Evolutionary conservation across 2,888 invertebrate genomes (phyloP), one percentile per base, ranked within the genome.

Genomic region (Bursaphelenchus okinawaensis): DNA sequence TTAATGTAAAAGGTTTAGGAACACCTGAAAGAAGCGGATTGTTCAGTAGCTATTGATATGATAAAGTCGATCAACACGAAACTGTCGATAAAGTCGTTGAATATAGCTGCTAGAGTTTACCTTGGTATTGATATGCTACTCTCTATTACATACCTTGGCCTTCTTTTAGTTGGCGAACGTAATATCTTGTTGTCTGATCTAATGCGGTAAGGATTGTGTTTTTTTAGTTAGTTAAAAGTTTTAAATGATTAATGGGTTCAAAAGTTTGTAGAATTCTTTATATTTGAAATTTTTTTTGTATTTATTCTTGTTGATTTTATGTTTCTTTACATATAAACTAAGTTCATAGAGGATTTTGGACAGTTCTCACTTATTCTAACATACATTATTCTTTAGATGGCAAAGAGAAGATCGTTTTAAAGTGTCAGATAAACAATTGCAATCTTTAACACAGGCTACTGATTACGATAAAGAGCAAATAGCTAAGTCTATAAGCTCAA

Each of bases 351-450:
- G n/a, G n/a, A n/a, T n/a, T n/a, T 56, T 56, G 8, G 57, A 7
- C 9, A n/a, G 9, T 60, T 7, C n/a, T 9, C 20, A 20, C 57
- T 20, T n/a, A 7, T 60, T 62, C 9, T 7, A 60, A 9, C 16
- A n/a, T n/a, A 62, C 20, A 20, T 62, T 62, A 9, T n/a, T 19
- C 6, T 59, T 68, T 22, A 66, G 63, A 29, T 63, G 63, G 63
- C 26, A 63, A 56, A 67, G 63, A n/a, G 63, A 63, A 66, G 63
- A 68, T 66, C 66, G 63, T 52, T 68, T 63, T 23, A n/a, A 7
- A 2, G n/a, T 63, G n/a, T 20, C 68, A 3, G 9, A n/a, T 9
- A 3, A 4, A 9, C 51, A 63, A n/a, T n/a, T 63, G 9, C 26
- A 22, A 19, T 20, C 31, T 51, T 40, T 63, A 26, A 20, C 22